phyloP scores from a whole-genome alignment of 2,113 vertebrate genomes.

The Holacanthus passer region DNA sequence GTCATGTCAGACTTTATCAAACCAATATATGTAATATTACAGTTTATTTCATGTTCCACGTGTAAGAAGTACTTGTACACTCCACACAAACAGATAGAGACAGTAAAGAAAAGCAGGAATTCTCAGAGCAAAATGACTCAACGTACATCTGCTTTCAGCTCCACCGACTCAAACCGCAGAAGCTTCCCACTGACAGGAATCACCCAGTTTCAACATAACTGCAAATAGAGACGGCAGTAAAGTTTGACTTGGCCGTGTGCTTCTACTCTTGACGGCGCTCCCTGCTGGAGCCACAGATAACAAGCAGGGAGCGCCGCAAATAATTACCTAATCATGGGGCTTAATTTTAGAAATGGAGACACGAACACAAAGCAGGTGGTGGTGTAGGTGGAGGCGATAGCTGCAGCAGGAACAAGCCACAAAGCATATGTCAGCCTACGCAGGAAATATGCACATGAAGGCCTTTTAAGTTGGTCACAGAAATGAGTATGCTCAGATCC shows the following conservation, averaged over 20 bases:
- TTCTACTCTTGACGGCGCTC: neutral
- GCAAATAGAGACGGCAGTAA: constrained; percentile 6
- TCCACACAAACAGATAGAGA: no score
- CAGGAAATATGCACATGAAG: neutral
- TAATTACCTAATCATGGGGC: neutral
- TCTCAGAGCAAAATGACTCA: neutral
- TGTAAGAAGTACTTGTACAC: no score
- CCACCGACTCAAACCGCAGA: neutral
- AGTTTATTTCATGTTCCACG: no score
- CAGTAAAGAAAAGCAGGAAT: neutral
- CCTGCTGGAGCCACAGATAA: constrained; percentile 12
- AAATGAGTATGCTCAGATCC: neutral
- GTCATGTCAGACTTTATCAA: no score
- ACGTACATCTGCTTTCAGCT: constrained; percentile 17
- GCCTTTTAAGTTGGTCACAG: neutral
- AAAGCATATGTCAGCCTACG: constrained; percentile 26
- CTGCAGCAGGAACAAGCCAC: constrained; percentile 7
- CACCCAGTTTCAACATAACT: constrained; percentile 21
- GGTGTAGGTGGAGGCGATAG: constrained; percentile 40
- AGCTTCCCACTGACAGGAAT: constrained; percentile 13
- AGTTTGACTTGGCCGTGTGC: neutral
- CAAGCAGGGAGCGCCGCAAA: neutral
- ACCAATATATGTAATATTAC: no score
- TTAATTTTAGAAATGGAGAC: constrained; percentile 33
- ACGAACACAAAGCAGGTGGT: constrained; percentile 50